phyloP scores from a whole-genome alignment of 2,113 vertebrate species.

The Periophthalmus modestus region DNA sequence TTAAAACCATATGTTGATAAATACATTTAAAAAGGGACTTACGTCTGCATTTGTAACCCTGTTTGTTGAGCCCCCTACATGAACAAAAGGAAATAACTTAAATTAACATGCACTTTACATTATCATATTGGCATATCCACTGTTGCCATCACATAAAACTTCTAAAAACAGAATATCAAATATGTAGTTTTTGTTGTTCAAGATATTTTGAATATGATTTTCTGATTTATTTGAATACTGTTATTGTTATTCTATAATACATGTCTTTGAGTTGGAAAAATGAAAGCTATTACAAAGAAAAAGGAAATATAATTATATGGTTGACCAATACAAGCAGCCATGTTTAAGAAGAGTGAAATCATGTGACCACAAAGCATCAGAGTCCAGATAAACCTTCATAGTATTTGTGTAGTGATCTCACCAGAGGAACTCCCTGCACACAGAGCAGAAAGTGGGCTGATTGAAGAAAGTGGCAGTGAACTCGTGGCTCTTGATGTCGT shows the following conservation, averaged over 20 bases:
- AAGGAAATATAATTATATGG: too few relatives aligned
- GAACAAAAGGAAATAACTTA: constrained; percentile 29
- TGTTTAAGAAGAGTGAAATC: neutral
- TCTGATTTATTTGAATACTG: neutral
- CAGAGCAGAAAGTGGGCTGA: constrained; percentile 96
- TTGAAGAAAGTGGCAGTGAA: constrained; percentile 94
- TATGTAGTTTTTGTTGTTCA: too few relatives aligned
- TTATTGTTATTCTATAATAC: neutral
- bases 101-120: neutral
- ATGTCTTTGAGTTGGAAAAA: neutral
- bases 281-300: too few relatives aligned
- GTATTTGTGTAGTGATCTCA: constrained; percentile 68
- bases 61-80: constrained; percentile 93
- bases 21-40: constrained; percentile 68
- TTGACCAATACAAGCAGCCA: neutral
- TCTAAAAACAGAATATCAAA: too few relatives aligned
- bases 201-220: neutral
- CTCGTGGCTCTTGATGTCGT: constrained; percentile 93
- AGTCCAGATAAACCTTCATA: too few relatives aligned
- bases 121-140: neutral
- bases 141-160: neutral
- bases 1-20: neutral
- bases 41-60: constrained; percentile 98
- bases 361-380: too few relatives aligned
- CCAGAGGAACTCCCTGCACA: constrained; percentile 97